These are phyloP conservation scores for Amorpha juglandis DNA, from an alignment of 2,888 invertebrate species.

Conservation along the genomic window DNA sequence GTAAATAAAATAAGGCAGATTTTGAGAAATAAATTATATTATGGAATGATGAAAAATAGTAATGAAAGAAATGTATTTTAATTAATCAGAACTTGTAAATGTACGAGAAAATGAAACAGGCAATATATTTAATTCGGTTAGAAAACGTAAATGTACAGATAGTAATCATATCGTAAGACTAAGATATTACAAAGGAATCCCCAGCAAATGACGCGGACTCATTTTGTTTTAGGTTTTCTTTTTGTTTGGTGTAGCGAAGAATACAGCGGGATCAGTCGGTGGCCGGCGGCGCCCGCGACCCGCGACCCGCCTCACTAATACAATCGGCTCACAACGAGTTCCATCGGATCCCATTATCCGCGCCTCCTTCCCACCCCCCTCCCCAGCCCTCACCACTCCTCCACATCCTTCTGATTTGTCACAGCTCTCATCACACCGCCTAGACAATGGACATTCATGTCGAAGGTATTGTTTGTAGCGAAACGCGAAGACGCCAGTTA, in stretches of 20 bases:
- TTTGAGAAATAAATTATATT: no score
- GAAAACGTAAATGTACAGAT: neutral
- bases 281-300: neutral
- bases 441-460: neutral
- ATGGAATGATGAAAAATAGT: no score
- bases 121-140: neutral
- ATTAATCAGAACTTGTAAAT: no score
- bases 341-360: constrained; percentile 11
- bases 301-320: constrained; percentile 1
- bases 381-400: no score
- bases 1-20: no score
- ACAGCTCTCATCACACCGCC: neutral
- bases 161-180: neutral
- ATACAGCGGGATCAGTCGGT: neutral
- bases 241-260: neutral
- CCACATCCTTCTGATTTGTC: neutral
- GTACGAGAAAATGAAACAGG: no score
- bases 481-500: neutral
- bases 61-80: no score
- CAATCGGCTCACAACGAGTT: constrained; percentile 7
- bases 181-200: neutral
- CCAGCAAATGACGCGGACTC: neutral
- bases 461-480: neutral
- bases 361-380: neutral
- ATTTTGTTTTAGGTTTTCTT: constrained; percentile 1